Conservation (phyloP, 2,888 invertebrate genomes). For the Crocallis elinguaria region DNA sequence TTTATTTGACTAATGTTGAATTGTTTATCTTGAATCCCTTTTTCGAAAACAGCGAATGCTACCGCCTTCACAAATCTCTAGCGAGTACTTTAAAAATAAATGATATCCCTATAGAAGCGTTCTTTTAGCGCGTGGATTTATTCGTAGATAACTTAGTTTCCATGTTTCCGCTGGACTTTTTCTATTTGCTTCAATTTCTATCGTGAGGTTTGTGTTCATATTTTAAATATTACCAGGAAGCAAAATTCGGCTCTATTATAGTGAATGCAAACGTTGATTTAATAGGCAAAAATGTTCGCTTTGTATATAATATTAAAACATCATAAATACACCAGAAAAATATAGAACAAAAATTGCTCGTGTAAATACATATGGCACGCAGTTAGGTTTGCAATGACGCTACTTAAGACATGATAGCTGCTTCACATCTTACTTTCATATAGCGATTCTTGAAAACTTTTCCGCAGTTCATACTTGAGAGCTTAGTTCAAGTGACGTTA, state of each 20-base stretch:
- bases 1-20: constrained; percentile 54
- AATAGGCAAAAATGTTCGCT: background rate
- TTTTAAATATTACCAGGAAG: too few relatives aligned
- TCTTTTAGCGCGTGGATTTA: constrained; percentile 54
- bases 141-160: constrained; percentile 57
- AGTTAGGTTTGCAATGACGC: constrained; percentile 34
- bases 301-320: too few relatives aligned
- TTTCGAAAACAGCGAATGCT: constrained; percentile 46
- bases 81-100: constrained; percentile 55
- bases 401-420: constrained; percentile 48
- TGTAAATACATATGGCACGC: background rate
- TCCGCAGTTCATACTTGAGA: constrained; percentile 54
- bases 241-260: too few relatives aligned
- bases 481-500: constrained; percentile 63
- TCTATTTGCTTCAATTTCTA: constrained; percentile 50
- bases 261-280: background rate
- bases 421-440: constrained; percentile 63
- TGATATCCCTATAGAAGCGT: constrained; percentile 46
- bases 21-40: constrained; percentile 54
- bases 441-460: constrained; percentile 61
- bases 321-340: too few relatives aligned
- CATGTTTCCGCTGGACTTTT: constrained; percentile 48
- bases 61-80: constrained; percentile 44
- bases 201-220: constrained; percentile 35
- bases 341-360: too few relatives aligned